Conservation (phyloP, 2,113 vertebrate genomes). For the Halcyon senegalensis region DNA sequence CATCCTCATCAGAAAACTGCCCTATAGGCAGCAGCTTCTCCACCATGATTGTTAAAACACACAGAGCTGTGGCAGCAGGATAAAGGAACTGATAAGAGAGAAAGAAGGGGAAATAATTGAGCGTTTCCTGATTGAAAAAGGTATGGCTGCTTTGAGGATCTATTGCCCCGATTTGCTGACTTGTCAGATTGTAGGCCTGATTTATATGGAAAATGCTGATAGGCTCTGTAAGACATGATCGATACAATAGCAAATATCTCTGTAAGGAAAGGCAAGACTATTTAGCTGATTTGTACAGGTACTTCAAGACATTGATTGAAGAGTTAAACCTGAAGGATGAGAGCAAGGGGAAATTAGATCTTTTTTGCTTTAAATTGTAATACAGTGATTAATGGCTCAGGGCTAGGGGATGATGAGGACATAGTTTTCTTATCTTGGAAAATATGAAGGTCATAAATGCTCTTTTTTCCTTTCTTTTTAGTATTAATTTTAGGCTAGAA, state of each 20-base stretch:
- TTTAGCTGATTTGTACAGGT: not conserved
- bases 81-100: not conserved
- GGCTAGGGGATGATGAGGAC: not conserved
- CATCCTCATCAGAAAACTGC: not conserved
- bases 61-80: not conserved
- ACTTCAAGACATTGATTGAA: not conserved
- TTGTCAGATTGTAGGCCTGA: not conserved
- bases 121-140: not conserved
- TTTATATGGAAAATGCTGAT: not conserved
- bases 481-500: not conserved
- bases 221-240: not conserved
- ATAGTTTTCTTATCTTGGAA: not conserved
- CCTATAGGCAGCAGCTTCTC: not conserved
- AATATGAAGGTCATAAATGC: not conserved
- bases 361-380: not conserved
- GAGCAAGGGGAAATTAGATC: not conserved
- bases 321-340: not conserved
- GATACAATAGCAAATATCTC: not conserved
- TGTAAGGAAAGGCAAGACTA: not conserved
- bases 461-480: not conserved
- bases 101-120: not conserved
- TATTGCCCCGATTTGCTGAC: not conserved
- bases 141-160: not conserved
- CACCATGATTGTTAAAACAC: not conserved
- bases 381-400: not conserved